Evolutionary conservation across 1,140 invertebrate genomes (phyloP).

Genomic region (Asobara japonica): DNA sequence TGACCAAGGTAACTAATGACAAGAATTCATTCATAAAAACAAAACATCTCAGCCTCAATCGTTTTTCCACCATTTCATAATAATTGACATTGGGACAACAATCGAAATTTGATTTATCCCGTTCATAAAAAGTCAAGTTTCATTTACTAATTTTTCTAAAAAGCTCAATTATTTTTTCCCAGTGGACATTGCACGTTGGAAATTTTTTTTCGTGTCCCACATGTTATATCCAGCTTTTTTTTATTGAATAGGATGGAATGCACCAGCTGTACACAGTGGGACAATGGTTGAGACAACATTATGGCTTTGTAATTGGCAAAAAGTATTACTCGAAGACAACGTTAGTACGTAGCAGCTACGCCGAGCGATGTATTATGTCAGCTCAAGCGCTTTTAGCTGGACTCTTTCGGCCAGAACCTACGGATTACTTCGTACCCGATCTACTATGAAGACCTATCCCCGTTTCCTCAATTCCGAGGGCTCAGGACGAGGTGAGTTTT

Average conservation of each 20-base stretch:
- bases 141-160: too few relatives aligned
- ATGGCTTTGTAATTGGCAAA: constrained; percentile 73
- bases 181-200: too few relatives aligned
- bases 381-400: constrained; percentile 83
- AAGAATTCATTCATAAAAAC: too few relatives aligned
- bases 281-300: constrained; percentile 75
- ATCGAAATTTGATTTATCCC: too few relatives aligned
- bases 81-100: too few relatives aligned
- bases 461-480: constrained; percentile 77
- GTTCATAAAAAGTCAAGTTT: too few relatives aligned
- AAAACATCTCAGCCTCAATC: too few relatives aligned
- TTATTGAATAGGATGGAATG: constrained; percentile 77
- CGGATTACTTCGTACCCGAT: constrained; percentile 77
- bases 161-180: too few relatives aligned
- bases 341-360: constrained; percentile 82
- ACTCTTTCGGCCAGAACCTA: constrained; percentile 78
- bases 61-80: too few relatives aligned
- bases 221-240: too few relatives aligned
- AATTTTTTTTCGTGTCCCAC: too few relatives aligned
- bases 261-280: constrained; percentile 81
- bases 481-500: constrained; percentile 73
- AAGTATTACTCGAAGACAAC: constrained; percentile 72
- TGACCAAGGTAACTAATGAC: constrained; percentile 78
- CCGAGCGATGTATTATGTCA: constrained; percentile 87
- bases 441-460: constrained; percentile 90